Evolutionary conservation across 2,888 invertebrate genomes (phyloP).

Genomic region (Oscheius onirici): DNA sequence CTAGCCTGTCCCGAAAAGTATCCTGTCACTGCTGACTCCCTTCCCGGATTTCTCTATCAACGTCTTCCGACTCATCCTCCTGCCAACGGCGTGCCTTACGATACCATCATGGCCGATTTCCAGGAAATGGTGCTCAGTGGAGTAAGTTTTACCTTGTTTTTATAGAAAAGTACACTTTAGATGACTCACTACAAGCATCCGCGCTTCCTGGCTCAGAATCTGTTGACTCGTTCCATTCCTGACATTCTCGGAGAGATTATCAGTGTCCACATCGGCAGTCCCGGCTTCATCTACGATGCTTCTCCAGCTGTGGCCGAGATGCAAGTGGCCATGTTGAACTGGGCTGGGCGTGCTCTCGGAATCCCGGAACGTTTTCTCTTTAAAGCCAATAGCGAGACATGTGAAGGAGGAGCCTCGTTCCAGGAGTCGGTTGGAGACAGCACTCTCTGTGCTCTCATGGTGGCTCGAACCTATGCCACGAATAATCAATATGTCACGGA

Average conservation of each 20-base stretch:
- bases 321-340: conserved; percentile 27
- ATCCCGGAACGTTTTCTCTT: conserved; percentile 24
- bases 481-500: neutral
- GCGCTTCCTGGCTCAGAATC: conserved; percentile 9
- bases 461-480: conserved; percentile 2
- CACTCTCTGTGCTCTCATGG: conserved; percentile 24
- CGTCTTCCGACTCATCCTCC: conserved; percentile 14
- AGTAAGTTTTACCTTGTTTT: neutral
- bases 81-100: neutral
- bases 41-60: conserved; percentile 17
- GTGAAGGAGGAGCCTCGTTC: conserved; percentile 17
- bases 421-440: conserved; percentile 28
- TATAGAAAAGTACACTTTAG: neutral
- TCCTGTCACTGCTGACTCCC: conserved; percentile 3
- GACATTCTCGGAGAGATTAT: conserved; percentile 11
- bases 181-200: conserved; percentile 28
- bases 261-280: conserved; percentile 7
- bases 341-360: conserved; percentile 25
- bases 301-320: conserved; percentile 25
- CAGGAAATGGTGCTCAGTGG: neutral
- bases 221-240: conserved; percentile 8
- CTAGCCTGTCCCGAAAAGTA: neutral
- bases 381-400: conserved; percentile 18
- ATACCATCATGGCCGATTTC: neutral
- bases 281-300: conserved; percentile 24